A percentile compares a stretch with the other conserved stretches of the same genome.
Conservation (phyloP, 2,797 vertebrate genomes). For the Pitangus sulphuratus region DNA sequence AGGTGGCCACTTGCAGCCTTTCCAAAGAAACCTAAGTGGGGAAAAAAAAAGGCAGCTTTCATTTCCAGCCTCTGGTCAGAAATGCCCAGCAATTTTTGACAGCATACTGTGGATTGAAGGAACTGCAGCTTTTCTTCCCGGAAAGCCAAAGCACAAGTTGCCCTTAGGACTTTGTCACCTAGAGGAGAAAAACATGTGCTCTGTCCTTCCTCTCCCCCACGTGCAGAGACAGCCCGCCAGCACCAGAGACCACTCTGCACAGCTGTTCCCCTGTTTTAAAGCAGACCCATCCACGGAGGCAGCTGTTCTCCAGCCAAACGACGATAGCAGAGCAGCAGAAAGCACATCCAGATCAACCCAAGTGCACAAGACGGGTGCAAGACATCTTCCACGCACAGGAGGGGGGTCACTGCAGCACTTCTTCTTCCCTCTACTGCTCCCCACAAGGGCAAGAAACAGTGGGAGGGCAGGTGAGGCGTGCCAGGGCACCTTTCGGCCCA, state of each 20-base stretch:
- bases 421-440: not conserved
- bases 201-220: not conserved
- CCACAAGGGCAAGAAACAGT: not conserved
- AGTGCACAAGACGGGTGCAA: accelerated
- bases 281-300: not conserved
- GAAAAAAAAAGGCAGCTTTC: not conserved
- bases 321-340: not conserved
- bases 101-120: not conserved
- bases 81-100: not conserved
- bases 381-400: not conserved
- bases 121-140: not conserved
- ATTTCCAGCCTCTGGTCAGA: not conserved
- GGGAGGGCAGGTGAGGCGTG: not conserved
- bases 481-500: not conserved
- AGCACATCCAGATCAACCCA: not conserved
- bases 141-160: not conserved
- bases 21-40: not conserved
- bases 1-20: conserved; percentile 45
- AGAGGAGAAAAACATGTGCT: not conserved
- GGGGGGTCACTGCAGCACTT: not conserved
- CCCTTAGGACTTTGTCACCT: conserved; percentile 40
- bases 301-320: not conserved
- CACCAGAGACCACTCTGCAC: not conserved
- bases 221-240: not conserved
- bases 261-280: not conserved